A percentile compares a stretch with the other conserved stretches of the same genome.
Conservation (phyloP, 30 jellyfish, hydroid and myxozoan species). For the Pelagia noctiluca region DNA sequence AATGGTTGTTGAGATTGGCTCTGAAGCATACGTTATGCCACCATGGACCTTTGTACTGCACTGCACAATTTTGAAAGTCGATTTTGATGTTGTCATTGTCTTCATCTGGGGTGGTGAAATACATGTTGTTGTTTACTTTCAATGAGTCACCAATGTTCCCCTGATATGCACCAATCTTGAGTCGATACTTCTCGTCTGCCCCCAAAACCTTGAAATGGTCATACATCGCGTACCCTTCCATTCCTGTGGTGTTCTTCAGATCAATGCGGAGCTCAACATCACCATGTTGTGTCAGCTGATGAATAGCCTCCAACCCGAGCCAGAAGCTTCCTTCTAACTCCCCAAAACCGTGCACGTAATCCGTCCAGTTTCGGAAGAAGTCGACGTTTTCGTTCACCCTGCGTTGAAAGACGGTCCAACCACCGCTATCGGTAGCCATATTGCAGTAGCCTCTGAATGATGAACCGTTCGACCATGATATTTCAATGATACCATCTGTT, state of each 20-base stretch:
- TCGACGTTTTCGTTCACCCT: constrained; percentile 28
- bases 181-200: constrained; percentile 36
- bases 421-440: constrained; percentile 63
- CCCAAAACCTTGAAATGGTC: constrained; percentile 31
- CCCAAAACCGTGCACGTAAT: constrained; percentile 56
- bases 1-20: constrained; percentile 41
- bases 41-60: constrained; percentile 47
- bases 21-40: constrained; percentile 43
- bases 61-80: constrained; percentile 17
- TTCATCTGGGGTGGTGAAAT: constrained; percentile 53
- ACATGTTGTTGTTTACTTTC: constrained; percentile 21
- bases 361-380: constrained; percentile 68
- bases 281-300: constrained; percentile 21
- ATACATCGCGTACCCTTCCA: constrained; percentile 59
- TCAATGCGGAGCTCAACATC: constrained; percentile 35
- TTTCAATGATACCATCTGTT: constrained; percentile 16
- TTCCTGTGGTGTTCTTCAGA: constrained; percentile 20
- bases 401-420: constrained; percentile 67
- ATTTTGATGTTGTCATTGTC: constrained; percentile 25
- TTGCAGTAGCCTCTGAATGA: constrained; percentile 61
- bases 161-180: constrained; percentile 10
- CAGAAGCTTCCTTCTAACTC: constrained; percentile 61
- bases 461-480: constrained; percentile 64
- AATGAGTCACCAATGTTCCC: constrained; percentile 63
- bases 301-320: constrained; percentile 64